phyloP scores from a whole-genome alignment of 2,797 vertebrate species.

The Xenops minutus region DNA sequence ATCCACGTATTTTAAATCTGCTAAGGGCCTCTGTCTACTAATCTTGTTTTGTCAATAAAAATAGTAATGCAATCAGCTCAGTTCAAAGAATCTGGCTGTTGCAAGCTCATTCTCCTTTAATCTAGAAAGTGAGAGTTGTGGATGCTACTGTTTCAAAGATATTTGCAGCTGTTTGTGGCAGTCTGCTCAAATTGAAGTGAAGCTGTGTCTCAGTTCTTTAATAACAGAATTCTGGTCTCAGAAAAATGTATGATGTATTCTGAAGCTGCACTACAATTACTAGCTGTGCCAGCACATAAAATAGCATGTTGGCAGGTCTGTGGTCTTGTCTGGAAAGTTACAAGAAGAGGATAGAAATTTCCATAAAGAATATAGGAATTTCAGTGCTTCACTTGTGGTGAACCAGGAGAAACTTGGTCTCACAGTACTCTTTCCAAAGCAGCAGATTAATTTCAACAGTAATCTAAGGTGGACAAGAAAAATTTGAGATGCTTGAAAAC shows the following conservation, averaged over 20 bases:
- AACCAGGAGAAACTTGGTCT: neutral
- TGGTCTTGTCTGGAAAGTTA: neutral
- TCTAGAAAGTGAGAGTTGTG: neutral
- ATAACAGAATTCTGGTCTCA: neutral
- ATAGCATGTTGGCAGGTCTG: neutral
- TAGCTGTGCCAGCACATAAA: neutral
- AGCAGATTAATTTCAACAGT: neutral
- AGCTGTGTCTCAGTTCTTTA: neutral
- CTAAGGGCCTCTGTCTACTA: neutral
- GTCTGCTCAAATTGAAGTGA: neutral
- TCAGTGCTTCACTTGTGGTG: neutral
- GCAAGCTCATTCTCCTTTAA: neutral
- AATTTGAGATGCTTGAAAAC: neutral
- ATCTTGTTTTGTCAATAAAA: neutral
- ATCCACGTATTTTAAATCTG: neutral
- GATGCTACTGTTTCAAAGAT: neutral
- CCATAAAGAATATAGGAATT: neutral
- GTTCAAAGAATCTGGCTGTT: neutral
- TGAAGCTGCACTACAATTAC: neutral
- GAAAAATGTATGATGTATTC: neutral
- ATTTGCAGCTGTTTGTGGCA: neutral
- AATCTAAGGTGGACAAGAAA: neutral
- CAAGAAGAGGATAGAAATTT: neutral
- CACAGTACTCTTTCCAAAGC: neutral
- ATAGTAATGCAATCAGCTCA: neutral